Percentiles rank a stretch among this genome's conserved stretches.
These are phyloP conservation scores for Notiomystis cincta DNA, from an alignment of 2,113 vertebrate genomes.

Conservation along the genomic window DNA sequence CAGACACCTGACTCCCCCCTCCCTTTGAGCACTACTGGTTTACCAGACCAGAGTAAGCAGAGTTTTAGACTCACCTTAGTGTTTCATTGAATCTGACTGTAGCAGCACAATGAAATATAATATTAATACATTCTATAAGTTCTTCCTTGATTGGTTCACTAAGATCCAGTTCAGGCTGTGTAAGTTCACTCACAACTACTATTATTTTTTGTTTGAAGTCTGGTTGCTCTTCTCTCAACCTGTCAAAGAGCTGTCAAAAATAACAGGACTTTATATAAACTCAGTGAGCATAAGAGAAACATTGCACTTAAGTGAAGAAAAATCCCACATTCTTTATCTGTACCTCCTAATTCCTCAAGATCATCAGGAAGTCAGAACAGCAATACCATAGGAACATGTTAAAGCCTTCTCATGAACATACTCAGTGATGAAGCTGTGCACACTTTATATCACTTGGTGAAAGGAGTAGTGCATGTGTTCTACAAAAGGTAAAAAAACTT, in stretches of 20 bases:
- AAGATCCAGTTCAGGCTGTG: slow-evolving; percentile 83
- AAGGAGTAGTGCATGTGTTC: background rate
- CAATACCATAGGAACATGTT: background rate
- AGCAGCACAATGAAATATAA: slow-evolving; percentile 96
- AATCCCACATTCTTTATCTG: background rate
- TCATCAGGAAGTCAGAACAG: background rate
- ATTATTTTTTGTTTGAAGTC: slow-evolving; percentile 88
- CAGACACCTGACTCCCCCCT: background rate
- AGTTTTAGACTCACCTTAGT: slow-evolving; percentile 82
- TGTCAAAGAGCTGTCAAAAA: slow-evolving; percentile 87
- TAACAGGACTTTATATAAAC: background rate
- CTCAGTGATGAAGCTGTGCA: background rate
- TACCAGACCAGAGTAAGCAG: background rate
- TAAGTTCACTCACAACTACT: slow-evolving; percentile 88
- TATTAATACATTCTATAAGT: slow-evolving; percentile 79
- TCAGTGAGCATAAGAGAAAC: background rate
- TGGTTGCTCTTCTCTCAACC: slow-evolving; percentile 88
- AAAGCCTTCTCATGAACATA: background rate
- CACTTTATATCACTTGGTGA: background rate
- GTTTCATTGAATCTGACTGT: slow-evolving; percentile 95
- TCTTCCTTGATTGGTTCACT: slow-evolving; percentile 81
- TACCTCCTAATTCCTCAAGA: background rate
- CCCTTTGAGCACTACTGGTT: background rate
- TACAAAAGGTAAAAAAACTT: background rate
- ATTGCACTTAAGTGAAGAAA: background rate